These are phyloP conservation scores for Delichon dasypus DNA, from an alignment of 2,797 vertebrate genomes.

Conservation along the genomic window DNA sequence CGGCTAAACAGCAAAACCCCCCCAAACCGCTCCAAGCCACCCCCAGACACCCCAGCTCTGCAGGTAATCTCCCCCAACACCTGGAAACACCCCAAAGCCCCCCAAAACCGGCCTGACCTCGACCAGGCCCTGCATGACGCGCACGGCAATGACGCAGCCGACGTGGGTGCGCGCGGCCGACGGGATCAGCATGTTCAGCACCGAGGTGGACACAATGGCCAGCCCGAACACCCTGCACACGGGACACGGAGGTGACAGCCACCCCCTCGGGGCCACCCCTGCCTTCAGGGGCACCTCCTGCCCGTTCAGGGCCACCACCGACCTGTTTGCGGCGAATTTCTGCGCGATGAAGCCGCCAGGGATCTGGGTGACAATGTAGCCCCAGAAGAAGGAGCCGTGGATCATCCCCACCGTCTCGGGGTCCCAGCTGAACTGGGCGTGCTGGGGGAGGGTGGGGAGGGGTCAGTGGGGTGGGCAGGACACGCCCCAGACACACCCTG, in stretches of 20 bases:
- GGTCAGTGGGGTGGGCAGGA: too few relatives aligned
- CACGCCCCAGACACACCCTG: rapidly evolving
- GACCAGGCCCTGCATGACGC: neutral
- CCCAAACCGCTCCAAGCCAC: too few relatives aligned
- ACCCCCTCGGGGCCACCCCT: too few relatives aligned
- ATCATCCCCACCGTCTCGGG: conserved; percentile 95
- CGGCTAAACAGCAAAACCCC: rapidly evolving
- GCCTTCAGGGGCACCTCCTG: neutral
- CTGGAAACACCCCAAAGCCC: rapidly evolving
- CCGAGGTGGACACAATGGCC: neutral
- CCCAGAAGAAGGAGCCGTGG: conserved; percentile 95
- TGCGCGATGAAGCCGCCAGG: conserved; percentile 93
- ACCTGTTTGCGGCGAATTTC: conserved; percentile 94
- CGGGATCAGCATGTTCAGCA: neutral
- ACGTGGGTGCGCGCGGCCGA: neutral
- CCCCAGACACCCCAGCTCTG: too few relatives aligned
- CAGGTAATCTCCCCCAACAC: neutral
- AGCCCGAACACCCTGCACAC: neutral
- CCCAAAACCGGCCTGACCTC: neutral
- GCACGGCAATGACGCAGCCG: neutral
- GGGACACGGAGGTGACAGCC: too few relatives aligned
- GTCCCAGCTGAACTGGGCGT: conserved; percentile 91
- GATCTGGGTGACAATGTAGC: conserved; percentile 94
- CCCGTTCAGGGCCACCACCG: neutral
- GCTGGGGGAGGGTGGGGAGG: conserved; percentile 51